A percentile compares a stretch with the other conserved stretches of the same genome.
These are phyloP conservation scores for Drosophila insularis DNA, from an alignment of 1,140 invertebrate species.

Conservation along the genomic window DNA sequence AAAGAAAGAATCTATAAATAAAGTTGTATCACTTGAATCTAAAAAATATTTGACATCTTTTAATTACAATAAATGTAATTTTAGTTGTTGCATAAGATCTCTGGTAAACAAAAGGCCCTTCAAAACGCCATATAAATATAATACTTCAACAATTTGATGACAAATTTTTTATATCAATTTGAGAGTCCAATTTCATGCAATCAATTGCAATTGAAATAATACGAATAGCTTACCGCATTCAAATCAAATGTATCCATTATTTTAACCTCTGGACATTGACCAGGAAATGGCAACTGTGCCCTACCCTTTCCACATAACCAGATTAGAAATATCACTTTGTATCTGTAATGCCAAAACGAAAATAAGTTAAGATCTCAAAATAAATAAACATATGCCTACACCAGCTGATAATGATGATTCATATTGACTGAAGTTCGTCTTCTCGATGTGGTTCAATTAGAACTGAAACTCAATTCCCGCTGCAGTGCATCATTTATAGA, in stretches of 20 bases:
- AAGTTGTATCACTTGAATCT: too few species aligned
- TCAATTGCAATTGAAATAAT: slow-evolving; percentile 14
- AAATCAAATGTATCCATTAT: slow-evolving; percentile 85
- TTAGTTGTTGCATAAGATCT: neutral
- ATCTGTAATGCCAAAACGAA: slow-evolving; percentile 20
- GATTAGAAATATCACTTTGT: slow-evolving; percentile 36
- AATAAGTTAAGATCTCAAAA: neutral
- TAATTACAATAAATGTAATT: neutral
- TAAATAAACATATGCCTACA: slow-evolving; percentile 2
- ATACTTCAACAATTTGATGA: neutral
- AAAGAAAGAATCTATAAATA: too few species aligned
- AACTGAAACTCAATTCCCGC: slow-evolving; percentile 49
- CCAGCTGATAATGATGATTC: slow-evolving; percentile 25
- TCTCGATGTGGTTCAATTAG: slow-evolving; percentile 31
- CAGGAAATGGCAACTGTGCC: slow-evolving; percentile 86
- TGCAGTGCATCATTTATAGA: slow-evolving; percentile 62
- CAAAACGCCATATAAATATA: neutral
- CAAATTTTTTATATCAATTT: neutral
- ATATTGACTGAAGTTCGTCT: slow-evolving; percentile 19
- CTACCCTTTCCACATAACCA: slow-evolving; percentile 29
- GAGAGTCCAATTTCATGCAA: neutral
- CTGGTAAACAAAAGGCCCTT: neutral
- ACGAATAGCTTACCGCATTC: slow-evolving; percentile 82
- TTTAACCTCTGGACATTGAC: slow-evolving; percentile 86
- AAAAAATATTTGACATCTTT: neutral